Base-by-base conservation (phyloP, 2,797 vertebrate species). In the Myotis pilosus region DNA sequence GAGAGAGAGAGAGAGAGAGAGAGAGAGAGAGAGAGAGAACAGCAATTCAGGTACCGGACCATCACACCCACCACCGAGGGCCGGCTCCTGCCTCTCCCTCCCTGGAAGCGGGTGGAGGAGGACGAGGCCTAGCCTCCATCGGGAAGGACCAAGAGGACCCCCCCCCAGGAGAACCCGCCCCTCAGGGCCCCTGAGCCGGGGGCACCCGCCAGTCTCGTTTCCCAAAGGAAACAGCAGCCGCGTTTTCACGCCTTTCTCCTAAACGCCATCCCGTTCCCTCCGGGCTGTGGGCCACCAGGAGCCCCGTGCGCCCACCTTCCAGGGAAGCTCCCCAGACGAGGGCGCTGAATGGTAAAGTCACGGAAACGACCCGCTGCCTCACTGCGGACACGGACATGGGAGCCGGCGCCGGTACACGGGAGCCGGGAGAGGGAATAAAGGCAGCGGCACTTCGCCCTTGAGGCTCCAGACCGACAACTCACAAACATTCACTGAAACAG, bases 111-210 rank as follows among this genome's bases (percentile, higher is more conserved):
- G 19, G 53, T 8, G 53, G 53, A 19, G 19, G 53, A 22, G 53
- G 51, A 8, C 53, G 19, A 22, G 20, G 20, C 17, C 19, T 49
- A 15, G 47, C 13, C 13, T 49, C 47, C 13, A 6, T 53, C 17
- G 19, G 51, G 51, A 55, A 55, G 53, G 53, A 55, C 53, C 6
- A 20, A 22, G 53, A 19, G 53, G 53, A 20, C n/a, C 22, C 51
- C 0, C 5, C 30, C 36, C 36, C 11, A 0, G 6, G 8, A 28
- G 20, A 20, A 16, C 9, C 44, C 16, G 38, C 6, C 0, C 23
- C 8, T 0, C 0, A 1, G 0, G 1, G 51, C 33, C 78, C 78
- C n/a, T 22, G 41, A 53, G n/a, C 15, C 6, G 1, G 16, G 57
- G 41, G 41, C 41, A 12, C 9, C 6, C 28, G 0, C 5, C 20